Conservation (phyloP, 2,797 vertebrate species). For the Craterocephalus amniculus region DNA sequence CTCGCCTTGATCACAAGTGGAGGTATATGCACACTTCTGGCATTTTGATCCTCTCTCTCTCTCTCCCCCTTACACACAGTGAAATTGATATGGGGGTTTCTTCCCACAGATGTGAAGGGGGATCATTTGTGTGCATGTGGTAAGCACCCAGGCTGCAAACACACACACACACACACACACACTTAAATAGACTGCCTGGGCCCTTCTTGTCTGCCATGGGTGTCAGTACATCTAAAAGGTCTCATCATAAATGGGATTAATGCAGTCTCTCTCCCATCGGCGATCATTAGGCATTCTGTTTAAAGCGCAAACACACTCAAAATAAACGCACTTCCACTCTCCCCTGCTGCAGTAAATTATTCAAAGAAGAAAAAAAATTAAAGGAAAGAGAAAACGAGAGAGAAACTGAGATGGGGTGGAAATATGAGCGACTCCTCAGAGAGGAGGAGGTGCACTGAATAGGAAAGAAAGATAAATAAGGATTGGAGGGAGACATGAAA, state of each 20-base stretch:
- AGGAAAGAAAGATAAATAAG: slow-evolving; percentile 71
- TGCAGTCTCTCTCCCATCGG: slow-evolving; percentile 83
- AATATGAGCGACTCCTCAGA: slow-evolving; percentile 41
- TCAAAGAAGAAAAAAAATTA: slow-evolving; percentile 78
- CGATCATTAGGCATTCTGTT: slow-evolving; percentile 88
- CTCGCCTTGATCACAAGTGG: slow-evolving; percentile 71
- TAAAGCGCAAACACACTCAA: slow-evolving; percentile 84
- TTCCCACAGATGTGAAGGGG: slow-evolving; percentile 69
- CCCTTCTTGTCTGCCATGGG: slow-evolving; percentile 78
- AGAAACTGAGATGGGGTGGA: slow-evolving; percentile 53
- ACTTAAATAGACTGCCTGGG: slow-evolving; percentile 39
- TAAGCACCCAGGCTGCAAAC: slow-evolving; percentile 35
- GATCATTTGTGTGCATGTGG: slow-evolving; percentile 70
- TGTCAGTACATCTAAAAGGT: slow-evolving; percentile 86
- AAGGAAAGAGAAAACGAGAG: slow-evolving; percentile 64
- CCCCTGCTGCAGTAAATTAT: slow-evolving; percentile 84
- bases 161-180: slow-evolving; percentile 35
- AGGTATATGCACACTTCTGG: slow-evolving; percentile 66
- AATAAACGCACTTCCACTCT: slow-evolving; percentile 83
- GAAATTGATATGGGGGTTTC: slow-evolving; percentile 62
- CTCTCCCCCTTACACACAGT: slow-evolving; percentile 25
- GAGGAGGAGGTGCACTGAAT: slow-evolving; percentile 49
- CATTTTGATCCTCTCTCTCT: slow-evolving; percentile 63
- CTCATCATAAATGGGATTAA: slow-evolving; percentile 87
- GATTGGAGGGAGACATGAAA: slow-evolving; percentile 65